Evolutionary conservation across 2,113 vertebrate species (phyloP), one percentile per base, ranked within the genome.

Genomic region (Thunnus maccoyii): DNA sequence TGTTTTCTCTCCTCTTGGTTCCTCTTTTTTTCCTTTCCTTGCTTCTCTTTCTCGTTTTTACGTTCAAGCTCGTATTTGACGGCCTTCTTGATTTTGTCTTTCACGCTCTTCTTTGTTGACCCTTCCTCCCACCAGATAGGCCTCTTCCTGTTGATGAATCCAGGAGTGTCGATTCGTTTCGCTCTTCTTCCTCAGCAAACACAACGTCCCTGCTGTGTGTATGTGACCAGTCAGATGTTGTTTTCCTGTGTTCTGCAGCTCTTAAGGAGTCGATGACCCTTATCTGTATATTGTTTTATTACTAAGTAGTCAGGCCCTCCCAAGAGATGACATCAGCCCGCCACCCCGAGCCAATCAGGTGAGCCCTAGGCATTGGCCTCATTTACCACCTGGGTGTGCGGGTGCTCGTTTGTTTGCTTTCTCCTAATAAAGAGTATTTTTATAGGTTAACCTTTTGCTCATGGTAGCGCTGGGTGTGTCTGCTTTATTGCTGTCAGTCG

Each of bases 391-490:
- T 69, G 80, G 80, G 89, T 65, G 85, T 80, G 87, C 52, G 69
- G n/a, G 25, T 20, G 65, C 32, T 47, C 13, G 0, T 76, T 62
- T 82, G 84, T 85, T 52, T 76, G 51, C 32, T 67, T 76, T 86
- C 68, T 82, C n/a, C 58, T 73, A 63, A 90, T 80, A 56, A 82
- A 62, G 25, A 74, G 7, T 30, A 60, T 73, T 87, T 93, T 92
- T 83, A 91, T 86, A 78, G 87, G 69, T 89, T 91, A 86, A 89
- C 86, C 92, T 91, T 94, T 91, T 80, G 76, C 83, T 89, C 88
- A 50, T 90, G 85, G 90, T 86, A 89, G 86, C 68, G 10, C 46
- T 5, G 50, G 89, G 89, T 44, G 78, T 86, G 87, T 66, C 85
- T 46, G 66, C 60, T 94, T 94, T 94, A 92, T 92, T 87, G 84